phyloP scores from a whole-genome alignment of 1,140 invertebrate species.

The Bombyx mandarina region DNA sequence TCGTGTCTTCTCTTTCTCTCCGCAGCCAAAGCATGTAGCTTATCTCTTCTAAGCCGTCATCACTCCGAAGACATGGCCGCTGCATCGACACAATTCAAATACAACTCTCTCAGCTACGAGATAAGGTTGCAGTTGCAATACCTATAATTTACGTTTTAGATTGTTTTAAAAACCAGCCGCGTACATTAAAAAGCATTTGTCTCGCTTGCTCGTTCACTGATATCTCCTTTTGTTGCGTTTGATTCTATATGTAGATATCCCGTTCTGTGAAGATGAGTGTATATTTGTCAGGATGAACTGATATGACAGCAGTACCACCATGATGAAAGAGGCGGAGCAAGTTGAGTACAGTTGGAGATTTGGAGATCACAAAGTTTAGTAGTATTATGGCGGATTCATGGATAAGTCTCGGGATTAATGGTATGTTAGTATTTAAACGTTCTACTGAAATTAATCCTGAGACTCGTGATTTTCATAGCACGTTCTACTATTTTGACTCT shows the following conservation, averaged over 20 bases:
- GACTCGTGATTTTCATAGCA: too few relatives aligned
- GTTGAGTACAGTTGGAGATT: slow-evolving; percentile 12
- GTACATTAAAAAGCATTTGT: slow-evolving; percentile 59
- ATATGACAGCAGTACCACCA: slow-evolving; percentile 48
- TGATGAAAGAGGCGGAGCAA: slow-evolving; percentile 62
- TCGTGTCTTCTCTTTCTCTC: slow-evolving; percentile 37
- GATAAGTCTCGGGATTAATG: slow-evolving; percentile 5
- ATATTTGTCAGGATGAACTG: slow-evolving; percentile 44
- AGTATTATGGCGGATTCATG: slow-evolving; percentile 21
- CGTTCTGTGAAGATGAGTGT: slow-evolving; percentile 58
- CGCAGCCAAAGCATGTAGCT: slow-evolving; percentile 30
- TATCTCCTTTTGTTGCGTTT: slow-evolving; percentile 57
- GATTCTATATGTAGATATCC: slow-evolving; percentile 65
- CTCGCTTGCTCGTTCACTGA: slow-evolving; percentile 40
- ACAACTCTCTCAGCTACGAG: slow-evolving; percentile 31
- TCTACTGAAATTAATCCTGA: too few relatives aligned
- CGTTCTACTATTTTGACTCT: too few relatives aligned
- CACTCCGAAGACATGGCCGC: slow-evolving; percentile 24
- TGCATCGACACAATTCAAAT: slow-evolving; percentile 36
- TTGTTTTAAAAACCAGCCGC: slow-evolving; percentile 28
- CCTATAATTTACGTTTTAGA: slow-evolving; percentile 27
- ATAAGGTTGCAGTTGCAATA: slow-evolving; percentile 64
- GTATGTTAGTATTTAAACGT: too few relatives aligned
- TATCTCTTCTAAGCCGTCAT: slow-evolving; percentile 28
- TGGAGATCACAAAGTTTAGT: slow-evolving; percentile 12